phyloP scores from a whole-genome alignment of 1,140 invertebrate species.

The Agraylea sexmaculata region DNA sequence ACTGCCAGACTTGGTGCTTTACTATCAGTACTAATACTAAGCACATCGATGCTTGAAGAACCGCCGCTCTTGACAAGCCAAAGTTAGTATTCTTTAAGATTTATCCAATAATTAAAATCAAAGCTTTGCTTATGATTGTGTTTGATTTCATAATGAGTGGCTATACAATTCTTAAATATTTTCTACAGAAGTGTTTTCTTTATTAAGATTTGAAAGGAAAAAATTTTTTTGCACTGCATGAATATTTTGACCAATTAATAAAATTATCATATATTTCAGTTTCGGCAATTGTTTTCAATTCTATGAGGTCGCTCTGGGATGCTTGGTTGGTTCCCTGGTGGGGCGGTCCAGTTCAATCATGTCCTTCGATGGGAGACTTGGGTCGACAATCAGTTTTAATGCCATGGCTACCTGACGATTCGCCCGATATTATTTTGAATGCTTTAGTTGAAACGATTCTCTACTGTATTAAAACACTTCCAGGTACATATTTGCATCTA shows the following conservation, averaged over 20 bases:
- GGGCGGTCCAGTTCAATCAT: constrained; percentile 4
- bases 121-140: too few relatives aligned
- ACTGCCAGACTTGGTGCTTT: constrained; percentile 17
- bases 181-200: too few relatives aligned
- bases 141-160: too few relatives aligned
- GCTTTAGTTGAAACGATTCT: constrained; percentile 16
- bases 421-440: constrained; percentile 14
- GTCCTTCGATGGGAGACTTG: constrained; percentile 9
- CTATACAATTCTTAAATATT: too few relatives aligned
- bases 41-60: constrained; percentile 17
- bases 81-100: too few relatives aligned
- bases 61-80: constrained; percentile 18
- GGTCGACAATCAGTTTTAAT: constrained; percentile 12
- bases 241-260: too few relatives aligned
- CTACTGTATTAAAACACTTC: constrained; percentile 15
- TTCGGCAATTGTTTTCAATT: constrained; percentile 13
- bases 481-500: constrained; percentile 8
- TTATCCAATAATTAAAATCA: too few relatives aligned
- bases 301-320: constrained; percentile 19
- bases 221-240: too few relatives aligned
- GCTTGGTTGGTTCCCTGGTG: constrained; percentile 19
- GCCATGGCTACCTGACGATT: constrained; percentile 16
- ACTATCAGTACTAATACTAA: constrained; percentile 10
- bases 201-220: too few relatives aligned
- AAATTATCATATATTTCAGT: constrained; percentile 18